phyloP scores from a whole-genome alignment of 1,140 invertebrate genomes.

The Ladona fulva region DNA sequence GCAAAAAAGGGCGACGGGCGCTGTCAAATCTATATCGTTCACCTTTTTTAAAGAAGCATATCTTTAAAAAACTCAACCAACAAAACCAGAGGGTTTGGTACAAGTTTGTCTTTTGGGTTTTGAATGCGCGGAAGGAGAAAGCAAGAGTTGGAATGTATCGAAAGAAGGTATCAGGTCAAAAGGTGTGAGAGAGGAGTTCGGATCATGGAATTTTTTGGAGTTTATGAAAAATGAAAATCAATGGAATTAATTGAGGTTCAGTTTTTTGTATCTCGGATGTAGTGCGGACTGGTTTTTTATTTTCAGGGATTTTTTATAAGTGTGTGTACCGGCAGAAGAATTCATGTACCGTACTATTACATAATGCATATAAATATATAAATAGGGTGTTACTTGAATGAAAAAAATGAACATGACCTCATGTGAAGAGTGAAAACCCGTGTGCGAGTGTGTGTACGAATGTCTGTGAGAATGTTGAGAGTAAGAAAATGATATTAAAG shows the following conservation, averaged over 20 bases:
- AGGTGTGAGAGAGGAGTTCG: background rate
- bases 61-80: background rate
- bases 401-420: slow-evolving; percentile 6
- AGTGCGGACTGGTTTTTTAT: slow-evolving; percentile 4
- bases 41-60: background rate
- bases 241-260: slow-evolving; percentile 7
- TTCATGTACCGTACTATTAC: slow-evolving; percentile 2
- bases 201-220: background rate
- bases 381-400: background rate
- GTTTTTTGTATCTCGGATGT: slow-evolving; percentile 4
- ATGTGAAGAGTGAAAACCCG: background rate
- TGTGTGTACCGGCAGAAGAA: background rate
- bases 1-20: background rate
- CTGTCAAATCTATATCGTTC: slow-evolving; percentile 1
- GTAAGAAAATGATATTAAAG: slow-evolving; percentile 2
- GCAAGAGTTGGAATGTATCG: too few species aligned
- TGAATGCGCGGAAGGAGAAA: too few species aligned
- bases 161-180: too few species aligned
- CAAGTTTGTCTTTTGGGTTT: too few species aligned
- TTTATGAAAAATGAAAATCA: background rate
- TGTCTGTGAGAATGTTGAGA: background rate
- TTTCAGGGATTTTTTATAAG: slow-evolving; percentile 7
- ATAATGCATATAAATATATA: slow-evolving; percentile 7
- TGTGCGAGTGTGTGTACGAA: background rate
- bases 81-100: too few species aligned